These are phyloP conservation scores for Temnothorax curvispinosus DNA, from an alignment of 1,140 invertebrate genomes.

Conservation along the genomic window DNA sequence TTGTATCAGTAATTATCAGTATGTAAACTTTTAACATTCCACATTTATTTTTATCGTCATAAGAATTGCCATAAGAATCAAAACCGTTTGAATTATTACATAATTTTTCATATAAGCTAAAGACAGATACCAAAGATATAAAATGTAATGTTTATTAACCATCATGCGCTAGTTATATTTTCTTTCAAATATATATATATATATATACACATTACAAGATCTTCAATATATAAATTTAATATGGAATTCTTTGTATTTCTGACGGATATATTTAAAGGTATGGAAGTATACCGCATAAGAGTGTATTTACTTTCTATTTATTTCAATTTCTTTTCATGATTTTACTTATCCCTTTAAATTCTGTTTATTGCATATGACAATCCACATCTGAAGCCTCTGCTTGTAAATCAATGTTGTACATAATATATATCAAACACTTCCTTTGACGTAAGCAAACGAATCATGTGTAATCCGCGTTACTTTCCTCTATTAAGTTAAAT, in stretches of 20 bases:
- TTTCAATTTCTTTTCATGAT: conserved; percentile 32
- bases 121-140: conserved; percentile 69
- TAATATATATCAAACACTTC: conserved; percentile 54
- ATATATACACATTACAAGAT: conserved; percentile 56
- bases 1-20: conserved; percentile 47
- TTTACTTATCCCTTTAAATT: conserved; percentile 53
- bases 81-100: conserved; percentile 64
- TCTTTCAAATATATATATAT: conserved; percentile 61
- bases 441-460: conserved; percentile 19
- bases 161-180: conserved; percentile 63
- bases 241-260: conserved; percentile 64
- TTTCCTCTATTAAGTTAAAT: conserved; percentile 63
- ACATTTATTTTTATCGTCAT: conserved; percentile 45
- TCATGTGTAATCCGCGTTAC: conserved; percentile 22
- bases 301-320: conserved; percentile 52
- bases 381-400: conserved; percentile 56
- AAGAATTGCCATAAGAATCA: conserved; percentile 61
- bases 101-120: conserved; percentile 62
- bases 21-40: conserved; percentile 60
- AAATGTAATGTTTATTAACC: conserved; percentile 66
- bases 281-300: conserved; percentile 49
- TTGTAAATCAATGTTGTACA: conserved; percentile 54
- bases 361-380: conserved; percentile 54
- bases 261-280: conserved; percentile 49
- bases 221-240: conserved; percentile 68